Evolutionary conservation across 2,113 vertebrate genomes (phyloP).

Genomic region (Heterochromis multidens): DNA sequence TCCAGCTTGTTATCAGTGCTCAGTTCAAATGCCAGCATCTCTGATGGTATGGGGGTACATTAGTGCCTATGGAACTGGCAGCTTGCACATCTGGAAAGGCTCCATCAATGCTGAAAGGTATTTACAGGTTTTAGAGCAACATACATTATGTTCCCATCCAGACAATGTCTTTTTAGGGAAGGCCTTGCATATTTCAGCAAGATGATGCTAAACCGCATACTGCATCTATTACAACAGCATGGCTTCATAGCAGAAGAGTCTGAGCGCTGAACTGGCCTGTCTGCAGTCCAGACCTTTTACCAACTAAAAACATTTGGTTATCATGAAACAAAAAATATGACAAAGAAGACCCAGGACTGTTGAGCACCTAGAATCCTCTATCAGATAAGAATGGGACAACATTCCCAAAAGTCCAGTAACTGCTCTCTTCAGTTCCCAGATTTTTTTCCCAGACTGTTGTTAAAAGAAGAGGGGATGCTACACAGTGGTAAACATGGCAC

Average conservation of each 20-base stretch:
- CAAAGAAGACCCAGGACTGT: not conserved
- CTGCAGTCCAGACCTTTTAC: not conserved
- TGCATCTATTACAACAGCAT: not conserved
- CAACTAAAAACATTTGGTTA: not conserved
- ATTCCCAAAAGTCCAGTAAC: not conserved
- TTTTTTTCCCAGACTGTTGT: not conserved
- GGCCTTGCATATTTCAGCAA: not conserved
- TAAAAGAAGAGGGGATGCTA: accelerated
- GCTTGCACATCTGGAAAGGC: accelerated
- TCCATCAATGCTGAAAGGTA: not conserved
- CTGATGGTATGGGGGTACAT: not conserved
- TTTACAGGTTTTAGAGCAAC: not conserved
- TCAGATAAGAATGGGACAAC: not conserved
- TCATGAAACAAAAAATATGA: not conserved
- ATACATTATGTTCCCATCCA: not conserved
- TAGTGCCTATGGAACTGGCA: not conserved
- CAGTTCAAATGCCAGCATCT: not conserved
- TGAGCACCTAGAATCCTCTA: not conserved
- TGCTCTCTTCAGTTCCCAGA: not conserved
- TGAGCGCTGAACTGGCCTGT: no score
- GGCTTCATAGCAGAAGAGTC: not conserved
- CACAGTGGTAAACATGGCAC: no score
- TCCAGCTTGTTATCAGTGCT: not conserved
- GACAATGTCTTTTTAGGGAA: not conserved
- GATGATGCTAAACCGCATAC: not conserved